A percentile compares a stretch with the other conserved stretches of the same genome.
Evolutionary conservation across 2,113 vertebrate genomes (phyloP).

Genomic region (Astatoreochromis straeleni): DNA sequence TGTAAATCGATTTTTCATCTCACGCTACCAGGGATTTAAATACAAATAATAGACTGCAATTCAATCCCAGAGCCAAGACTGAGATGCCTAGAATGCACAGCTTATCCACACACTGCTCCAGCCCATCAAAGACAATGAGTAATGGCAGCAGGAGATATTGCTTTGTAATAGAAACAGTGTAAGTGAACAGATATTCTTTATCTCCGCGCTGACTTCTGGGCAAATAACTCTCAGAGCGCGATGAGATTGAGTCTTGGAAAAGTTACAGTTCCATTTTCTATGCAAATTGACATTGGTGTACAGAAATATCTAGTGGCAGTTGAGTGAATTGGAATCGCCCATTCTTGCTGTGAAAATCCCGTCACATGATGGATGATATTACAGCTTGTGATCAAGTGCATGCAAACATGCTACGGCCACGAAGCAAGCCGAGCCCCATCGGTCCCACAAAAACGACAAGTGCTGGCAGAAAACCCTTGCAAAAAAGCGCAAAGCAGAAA

Average conservation of each 20-base stretch:
- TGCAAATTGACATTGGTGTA: conserved; percentile 53
- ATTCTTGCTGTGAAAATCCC: conserved; percentile 37
- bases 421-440: neutral
- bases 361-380: conserved; percentile 47
- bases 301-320: conserved; percentile 27
- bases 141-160: conserved; percentile 54
- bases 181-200: conserved; percentile 51
- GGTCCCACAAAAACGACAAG: neutral
- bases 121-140: conserved; percentile 51
- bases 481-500: neutral
- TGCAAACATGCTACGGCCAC: neutral
- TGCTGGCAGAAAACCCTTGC: neutral
- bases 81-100: neutral
- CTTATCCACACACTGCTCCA: neutral
- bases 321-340: conserved; percentile 39
- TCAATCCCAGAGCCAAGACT: neutral
- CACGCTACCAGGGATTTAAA: conserved; percentile 1
- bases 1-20: conserved; percentile 25
- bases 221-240: conserved; percentile 37
- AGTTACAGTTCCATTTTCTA: conserved; percentile 50
- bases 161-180: conserved; percentile 44
- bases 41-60: conserved; percentile 35
- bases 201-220: conserved; percentile 20
- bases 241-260: conserved; percentile 21
- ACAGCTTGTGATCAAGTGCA: conserved; percentile 3